These are phyloP conservation scores for Galleria mellonella DNA, from an alignment of 1,140 invertebrate genomes.

Conservation along the genomic window DNA sequence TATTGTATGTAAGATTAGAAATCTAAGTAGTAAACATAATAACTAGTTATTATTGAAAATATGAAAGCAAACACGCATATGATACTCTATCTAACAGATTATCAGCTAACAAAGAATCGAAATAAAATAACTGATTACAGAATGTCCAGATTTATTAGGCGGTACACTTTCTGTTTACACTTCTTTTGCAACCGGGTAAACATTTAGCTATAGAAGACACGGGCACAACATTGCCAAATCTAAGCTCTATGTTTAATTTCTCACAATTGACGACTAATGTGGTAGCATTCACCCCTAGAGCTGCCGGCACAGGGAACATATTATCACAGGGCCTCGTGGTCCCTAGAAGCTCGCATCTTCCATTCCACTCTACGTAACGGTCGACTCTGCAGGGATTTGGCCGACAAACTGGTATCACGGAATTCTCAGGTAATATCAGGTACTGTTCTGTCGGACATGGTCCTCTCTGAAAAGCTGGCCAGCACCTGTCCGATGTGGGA, in stretches of 20 bases:
- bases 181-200: constrained; percentile 41
- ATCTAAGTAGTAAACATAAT: no score
- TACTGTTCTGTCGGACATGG: constrained; percentile 76
- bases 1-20: no score
- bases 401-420: constrained; percentile 75
- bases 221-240: constrained; percentile 24
- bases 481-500: constrained; percentile 75
- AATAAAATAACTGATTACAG: no score
- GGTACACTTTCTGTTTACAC: constrained; percentile 33
- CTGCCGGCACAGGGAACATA: constrained; percentile 27
- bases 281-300: constrained; percentile 69
- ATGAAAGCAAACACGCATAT: no score
- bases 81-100: no score
- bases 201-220: constrained; percentile 15
- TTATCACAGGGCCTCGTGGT: constrained; percentile 52
- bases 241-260: constrained; percentile 38
- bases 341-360: constrained; percentile 70
- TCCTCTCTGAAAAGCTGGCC: constrained; percentile 77
- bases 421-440: constrained; percentile 71
- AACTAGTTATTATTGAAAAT: no score
- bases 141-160: constrained; percentile 5
- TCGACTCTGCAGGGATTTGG: constrained; percentile 75
- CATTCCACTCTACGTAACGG: constrained; percentile 66
- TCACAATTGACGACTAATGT: constrained; percentile 66
- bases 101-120: no score